These are phyloP conservation scores for Mamestra brassicae DNA, from an alignment of 2,888 invertebrate species.

Conservation along the genomic window DNA sequence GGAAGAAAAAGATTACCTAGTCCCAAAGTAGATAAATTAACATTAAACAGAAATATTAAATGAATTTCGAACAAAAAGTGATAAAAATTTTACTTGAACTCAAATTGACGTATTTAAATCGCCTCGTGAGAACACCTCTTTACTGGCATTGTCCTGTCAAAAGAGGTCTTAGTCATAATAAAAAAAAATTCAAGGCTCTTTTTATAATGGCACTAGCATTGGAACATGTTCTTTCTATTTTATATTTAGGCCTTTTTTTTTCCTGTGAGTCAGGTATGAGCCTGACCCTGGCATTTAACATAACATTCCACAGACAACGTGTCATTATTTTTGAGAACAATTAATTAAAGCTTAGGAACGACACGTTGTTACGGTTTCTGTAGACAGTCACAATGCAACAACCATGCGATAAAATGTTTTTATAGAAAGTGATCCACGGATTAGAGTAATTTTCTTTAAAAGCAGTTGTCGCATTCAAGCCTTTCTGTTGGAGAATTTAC, in stretches of 20 bases:
- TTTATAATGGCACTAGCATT: neutral
- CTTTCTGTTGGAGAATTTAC: neutral
- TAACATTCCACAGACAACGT: conserved; percentile 20
- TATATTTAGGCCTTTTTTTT: conserved; percentile 13
- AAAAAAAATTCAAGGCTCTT: conserved; percentile 9
- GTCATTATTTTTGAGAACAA: neutral
- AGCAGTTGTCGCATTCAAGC: no score
- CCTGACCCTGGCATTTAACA: conserved; percentile 10
- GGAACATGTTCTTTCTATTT: neutral
- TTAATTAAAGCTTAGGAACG: neutral
- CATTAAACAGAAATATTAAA: no score
- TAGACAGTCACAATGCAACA: neutral
- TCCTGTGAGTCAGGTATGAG: conserved; percentile 25
- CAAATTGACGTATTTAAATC: neutral
- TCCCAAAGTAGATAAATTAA: no score
- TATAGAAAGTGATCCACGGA: no score
- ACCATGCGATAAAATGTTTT: no score
- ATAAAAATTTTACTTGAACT: no score
- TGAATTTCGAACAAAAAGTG: no score
- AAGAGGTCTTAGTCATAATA: conserved; percentile 10
- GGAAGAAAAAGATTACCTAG: no score
- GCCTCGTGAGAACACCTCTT: conserved; percentile 2
- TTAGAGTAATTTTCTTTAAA: no score
- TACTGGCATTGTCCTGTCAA: neutral
- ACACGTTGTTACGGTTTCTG: neutral